Evolutionary conservation across 2,888 invertebrate species (phyloP), one percentile per base, ranked within the genome.

Genomic region (Dicyrtoma fusca): DNA sequence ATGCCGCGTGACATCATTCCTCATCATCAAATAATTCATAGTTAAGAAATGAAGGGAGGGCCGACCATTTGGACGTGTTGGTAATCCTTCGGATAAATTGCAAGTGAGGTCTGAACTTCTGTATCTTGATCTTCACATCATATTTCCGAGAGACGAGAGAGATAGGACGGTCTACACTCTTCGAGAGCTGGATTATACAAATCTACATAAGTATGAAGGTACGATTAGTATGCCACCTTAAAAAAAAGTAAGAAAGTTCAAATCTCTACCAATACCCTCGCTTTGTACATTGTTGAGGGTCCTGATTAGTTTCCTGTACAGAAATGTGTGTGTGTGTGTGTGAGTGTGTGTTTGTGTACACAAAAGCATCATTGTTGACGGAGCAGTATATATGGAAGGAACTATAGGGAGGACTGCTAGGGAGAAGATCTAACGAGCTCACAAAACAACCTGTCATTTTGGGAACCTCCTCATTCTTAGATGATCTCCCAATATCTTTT

Each of bases 391-490:
- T 44, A 17, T 44, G n/a, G 4, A 42, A n/a, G 34, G 49, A 49
- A n/a, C 5, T 49, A 49, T 17, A n/a, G 49, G 14, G 49, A 19
- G 5, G 19, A 11, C 1, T 59, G 61, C 61, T 44, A 61, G 53
- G 55, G 25, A 19, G 51, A 53, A 71, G 45, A 42, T 69, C 68
- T 75, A 71, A 73, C 71, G 73, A 73, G 71, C 75, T 73, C 71
- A 59, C 71, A 75, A 75, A 73, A 69, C 63, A 72, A 75, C 69
- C 73, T 74, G 70, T 72, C 72, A 73, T 59, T 47, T 62, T 64
- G 65, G 57, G 74, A 61, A 65, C 72, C 72, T 70, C 70, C 74
- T 70, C 70, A 72, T 74, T 72, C 69, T 64, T 69, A 66, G 66
- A 44, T 65, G 69, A 73, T 69, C 73, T 71, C 71, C 75, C 64